Percentiles rank a stretch among this genome's conserved stretches.
phyloP scores from a whole-genome alignment of 2,113 vertebrate species.

The Ascaphus truei region DNA sequence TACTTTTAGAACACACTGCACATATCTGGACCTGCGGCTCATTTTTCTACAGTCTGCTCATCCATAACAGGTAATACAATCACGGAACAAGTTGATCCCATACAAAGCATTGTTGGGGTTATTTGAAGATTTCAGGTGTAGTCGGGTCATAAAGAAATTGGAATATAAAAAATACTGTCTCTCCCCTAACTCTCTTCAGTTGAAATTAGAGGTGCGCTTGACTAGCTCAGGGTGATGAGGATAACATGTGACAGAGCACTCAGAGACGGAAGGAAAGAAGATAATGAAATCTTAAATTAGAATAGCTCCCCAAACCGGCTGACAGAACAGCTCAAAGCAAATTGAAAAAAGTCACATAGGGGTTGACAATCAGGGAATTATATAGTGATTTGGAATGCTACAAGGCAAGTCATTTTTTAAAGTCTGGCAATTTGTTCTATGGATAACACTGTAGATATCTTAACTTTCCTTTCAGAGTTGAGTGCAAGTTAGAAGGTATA shows the following conservation, averaged over 20 bases:
- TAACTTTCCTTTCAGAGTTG: neutral
- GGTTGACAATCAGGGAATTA: conserved; percentile 24
- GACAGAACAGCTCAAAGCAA: conserved; percentile 43
- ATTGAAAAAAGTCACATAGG: conserved; percentile 24
- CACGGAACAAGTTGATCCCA: conserved; percentile 1
- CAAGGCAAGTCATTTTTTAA: neutral
- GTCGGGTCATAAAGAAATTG: neutral
- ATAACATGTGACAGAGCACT: conserved; percentile 52
- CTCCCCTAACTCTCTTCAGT: conserved; percentile 17
- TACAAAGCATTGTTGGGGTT: neutral
- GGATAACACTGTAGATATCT: conserved; percentile 7
- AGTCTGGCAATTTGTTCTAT: conserved; percentile 19
- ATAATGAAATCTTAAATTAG: conserved; percentile 58
- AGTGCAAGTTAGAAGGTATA: no score
- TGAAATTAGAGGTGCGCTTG: conserved; percentile 44
- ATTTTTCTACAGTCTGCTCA: neutral
- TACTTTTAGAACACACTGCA: no score
- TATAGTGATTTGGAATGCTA: conserved; percentile 28
- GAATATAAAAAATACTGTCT: neutral
- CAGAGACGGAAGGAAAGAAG: conserved; percentile 44
- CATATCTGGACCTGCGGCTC: neutral
- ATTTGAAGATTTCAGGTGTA: neutral
- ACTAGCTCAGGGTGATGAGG: conserved; percentile 38
- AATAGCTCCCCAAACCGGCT: conserved; percentile 47
- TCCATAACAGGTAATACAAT: conserved; percentile 3